Evolutionary conservation across 2,113 vertebrate species (phyloP).

Genomic region (Phrynocephalus versicolor): DNA sequence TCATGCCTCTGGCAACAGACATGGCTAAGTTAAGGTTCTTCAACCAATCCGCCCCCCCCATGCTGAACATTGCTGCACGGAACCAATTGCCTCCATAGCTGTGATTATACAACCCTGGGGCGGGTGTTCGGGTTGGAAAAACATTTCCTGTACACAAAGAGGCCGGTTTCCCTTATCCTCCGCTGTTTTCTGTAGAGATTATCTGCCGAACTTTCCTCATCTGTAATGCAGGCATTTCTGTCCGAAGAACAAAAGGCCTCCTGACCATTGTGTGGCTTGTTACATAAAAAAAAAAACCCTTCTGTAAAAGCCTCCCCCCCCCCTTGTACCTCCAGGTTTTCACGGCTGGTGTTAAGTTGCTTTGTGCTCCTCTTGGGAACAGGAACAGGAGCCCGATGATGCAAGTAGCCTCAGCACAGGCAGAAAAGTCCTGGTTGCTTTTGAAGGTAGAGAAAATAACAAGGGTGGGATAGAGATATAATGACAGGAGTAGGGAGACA

Average conservation of each 20-base stretch:
- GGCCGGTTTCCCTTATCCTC: constrained; percentile 3
- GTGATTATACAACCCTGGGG: constrained; percentile 32
- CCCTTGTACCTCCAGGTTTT: constrained; percentile 30
- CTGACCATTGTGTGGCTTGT: constrained; percentile 24
- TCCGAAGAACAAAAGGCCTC: constrained; percentile 58
- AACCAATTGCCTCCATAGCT: constrained; percentile 20
- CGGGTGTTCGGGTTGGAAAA: constrained; percentile 33
- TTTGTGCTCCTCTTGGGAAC: constrained; percentile 60
- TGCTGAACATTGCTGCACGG: no score
- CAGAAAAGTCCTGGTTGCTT: neutral
- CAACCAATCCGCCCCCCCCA: no score
- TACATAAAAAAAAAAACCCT: constrained; percentile 35
- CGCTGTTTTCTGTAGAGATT: constrained; percentile 60
- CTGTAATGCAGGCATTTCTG: constrained; percentile 44
- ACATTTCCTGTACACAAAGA: constrained; percentile 34
- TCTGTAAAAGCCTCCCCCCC: neutral
- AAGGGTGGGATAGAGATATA: neutral
- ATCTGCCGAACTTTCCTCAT: constrained; percentile 56
- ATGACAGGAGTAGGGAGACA: no score
- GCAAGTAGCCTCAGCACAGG: no score
- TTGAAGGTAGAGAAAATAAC: neutral
- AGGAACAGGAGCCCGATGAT: no score
- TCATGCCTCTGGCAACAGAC: neutral
- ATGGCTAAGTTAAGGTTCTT: neutral
- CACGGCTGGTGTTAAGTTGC: constrained; percentile 49